These are phyloP conservation scores for Hyposoter didymator DNA, from an alignment of 2,888 invertebrate species.

Conservation along the genomic window DNA sequence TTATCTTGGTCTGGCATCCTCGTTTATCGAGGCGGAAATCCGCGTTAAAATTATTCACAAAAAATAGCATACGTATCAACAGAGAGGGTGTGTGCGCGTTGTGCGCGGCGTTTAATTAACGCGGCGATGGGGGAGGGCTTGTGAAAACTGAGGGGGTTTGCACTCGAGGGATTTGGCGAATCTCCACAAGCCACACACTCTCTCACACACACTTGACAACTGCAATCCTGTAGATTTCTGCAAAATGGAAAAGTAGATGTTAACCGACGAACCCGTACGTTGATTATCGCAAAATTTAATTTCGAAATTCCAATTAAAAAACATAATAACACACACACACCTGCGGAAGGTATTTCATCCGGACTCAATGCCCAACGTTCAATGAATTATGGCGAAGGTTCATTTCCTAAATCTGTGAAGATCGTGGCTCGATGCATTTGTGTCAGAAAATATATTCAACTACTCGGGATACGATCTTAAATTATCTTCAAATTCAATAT, in stretches of 20 bases:
- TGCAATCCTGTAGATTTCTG: conserved; percentile 31
- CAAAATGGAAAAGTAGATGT: conserved; percentile 44
- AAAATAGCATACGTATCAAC: conserved; percentile 38
- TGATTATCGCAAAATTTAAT: conserved; percentile 56
- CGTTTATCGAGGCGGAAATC: conserved; percentile 75
- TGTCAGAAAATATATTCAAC: background rate
- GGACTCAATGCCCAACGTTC: background rate
- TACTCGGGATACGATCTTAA: background rate
- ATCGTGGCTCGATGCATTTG: background rate
- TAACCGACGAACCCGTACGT: conserved; percentile 30
- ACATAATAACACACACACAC: background rate
- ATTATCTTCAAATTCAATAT: background rate
- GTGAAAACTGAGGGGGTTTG: conserved; percentile 36
- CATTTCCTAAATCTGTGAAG: background rate
- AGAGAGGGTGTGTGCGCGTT: conserved; percentile 7
- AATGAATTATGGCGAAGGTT: background rate
- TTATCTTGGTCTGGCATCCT: conserved; percentile 73
- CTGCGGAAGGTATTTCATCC: background rate
- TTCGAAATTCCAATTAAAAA: conserved; percentile 3
- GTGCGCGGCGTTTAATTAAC: conserved; percentile 43
- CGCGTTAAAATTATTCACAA: conserved; percentile 36
- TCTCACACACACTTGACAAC: conserved; percentile 4
- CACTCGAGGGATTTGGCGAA: conserved; percentile 37
- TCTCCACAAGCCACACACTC: conserved; percentile 3
- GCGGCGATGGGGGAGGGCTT: conserved; percentile 27